Conservation (phyloP, 2,888 invertebrate species). For the Dorcus parallelipipedus region DNA sequence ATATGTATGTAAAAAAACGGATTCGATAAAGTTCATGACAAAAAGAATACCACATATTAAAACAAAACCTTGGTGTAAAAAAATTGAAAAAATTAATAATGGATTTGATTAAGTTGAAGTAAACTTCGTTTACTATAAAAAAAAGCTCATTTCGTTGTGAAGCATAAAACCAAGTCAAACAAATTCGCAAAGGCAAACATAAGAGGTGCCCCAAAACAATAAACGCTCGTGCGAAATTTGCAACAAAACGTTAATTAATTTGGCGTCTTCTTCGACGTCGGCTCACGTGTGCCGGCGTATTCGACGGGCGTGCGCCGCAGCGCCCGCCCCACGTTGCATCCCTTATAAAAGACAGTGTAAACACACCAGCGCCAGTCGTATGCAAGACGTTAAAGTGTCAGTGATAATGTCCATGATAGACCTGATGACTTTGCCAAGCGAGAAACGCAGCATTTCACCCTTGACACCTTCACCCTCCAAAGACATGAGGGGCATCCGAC, state of each 20-base stretch:
- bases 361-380: constrained; percentile 30
- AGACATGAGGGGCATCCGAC: constrained; percentile 58
- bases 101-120: too few species aligned
- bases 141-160: too few species aligned
- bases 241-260: too few species aligned
- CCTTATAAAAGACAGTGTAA: constrained; percentile 38
- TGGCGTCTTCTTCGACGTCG: neutral
- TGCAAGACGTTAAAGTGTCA: constrained; percentile 15
- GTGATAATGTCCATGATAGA: constrained; percentile 31
- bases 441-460: constrained; percentile 45
- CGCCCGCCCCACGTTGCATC: constrained; percentile 33
- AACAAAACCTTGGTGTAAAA: neutral
- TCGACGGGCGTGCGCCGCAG: constrained; percentile 28
- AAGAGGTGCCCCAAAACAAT: neutral
- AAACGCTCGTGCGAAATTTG: too few species aligned
- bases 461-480: constrained; percentile 55
- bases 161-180: too few species aligned
- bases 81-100: too few species aligned
- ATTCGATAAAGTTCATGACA: too few species aligned
- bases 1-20: too few species aligned
- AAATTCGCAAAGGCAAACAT: neutral
- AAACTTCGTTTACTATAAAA: too few species aligned
- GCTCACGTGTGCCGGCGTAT: constrained; percentile 12
- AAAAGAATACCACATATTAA: too few species aligned
- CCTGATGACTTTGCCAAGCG: constrained; percentile 33